These are phyloP conservation scores for Corydoras maculifer DNA, from an alignment of 2,113 vertebrate genomes.

Conservation along the genomic window DNA sequence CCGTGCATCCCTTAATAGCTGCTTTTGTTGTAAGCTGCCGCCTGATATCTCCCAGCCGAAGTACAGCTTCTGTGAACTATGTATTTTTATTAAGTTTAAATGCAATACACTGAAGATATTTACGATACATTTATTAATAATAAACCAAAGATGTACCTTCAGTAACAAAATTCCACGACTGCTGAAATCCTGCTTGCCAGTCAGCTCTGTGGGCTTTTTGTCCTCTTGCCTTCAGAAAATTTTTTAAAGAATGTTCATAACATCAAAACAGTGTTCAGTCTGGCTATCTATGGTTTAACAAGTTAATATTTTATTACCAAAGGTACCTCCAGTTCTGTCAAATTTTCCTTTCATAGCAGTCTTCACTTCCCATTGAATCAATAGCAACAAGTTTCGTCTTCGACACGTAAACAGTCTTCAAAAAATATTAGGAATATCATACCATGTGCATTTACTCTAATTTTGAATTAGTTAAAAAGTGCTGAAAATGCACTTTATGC, in stretches of 20 bases:
- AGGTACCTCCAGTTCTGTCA: constrained; percentile 3
- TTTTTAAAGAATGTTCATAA: not conserved
- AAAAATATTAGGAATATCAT: not conserved
- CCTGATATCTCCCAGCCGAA: not conserved
- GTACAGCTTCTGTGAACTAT: not conserved
- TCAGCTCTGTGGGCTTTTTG: not conserved
- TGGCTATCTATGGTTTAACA: not conserved
- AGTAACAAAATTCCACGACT: constrained; percentile 15
- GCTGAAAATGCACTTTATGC: not conserved
- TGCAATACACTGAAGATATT: not conserved
- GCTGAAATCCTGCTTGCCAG: constrained; percentile 7
- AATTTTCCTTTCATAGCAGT: constrained; percentile 6
- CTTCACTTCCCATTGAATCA: constrained; percentile 26
- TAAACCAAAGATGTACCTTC: constrained; percentile 1
- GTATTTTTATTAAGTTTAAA: not conserved
- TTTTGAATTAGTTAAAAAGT: not conserved
- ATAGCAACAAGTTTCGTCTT: constrained; percentile 3
- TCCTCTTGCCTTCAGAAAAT: not conserved
- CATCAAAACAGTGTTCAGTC: not conserved
- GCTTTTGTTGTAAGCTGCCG: not conserved
- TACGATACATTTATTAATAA: constrained; percentile 1
- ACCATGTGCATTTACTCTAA: not conserved
- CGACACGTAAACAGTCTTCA: constrained; percentile 15
- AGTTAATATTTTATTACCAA: not conserved
- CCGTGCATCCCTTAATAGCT: too few relatives aligned